phyloP scores from a whole-genome alignment of 2,797 vertebrate genomes.

The Eulemur mongoz region DNA sequence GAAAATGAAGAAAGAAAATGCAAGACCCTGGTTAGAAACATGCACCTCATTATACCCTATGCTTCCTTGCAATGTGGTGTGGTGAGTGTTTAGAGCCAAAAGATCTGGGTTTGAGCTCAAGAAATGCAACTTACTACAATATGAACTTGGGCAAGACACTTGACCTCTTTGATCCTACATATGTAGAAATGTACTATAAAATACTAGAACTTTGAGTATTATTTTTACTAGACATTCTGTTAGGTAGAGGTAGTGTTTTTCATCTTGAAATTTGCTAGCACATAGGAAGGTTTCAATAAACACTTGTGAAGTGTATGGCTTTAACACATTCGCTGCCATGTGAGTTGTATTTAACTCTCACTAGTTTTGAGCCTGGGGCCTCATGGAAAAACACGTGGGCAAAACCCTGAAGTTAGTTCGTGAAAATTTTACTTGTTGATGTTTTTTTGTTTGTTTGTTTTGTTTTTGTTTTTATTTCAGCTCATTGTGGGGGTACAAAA shows the following conservation, averaged over 20 bases:
- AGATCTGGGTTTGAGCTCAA: neutral
- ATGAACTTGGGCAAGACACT: neutral
- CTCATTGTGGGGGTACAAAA: no score
- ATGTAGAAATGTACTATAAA: neutral
- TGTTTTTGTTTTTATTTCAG: no score
- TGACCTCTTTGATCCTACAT: neutral
- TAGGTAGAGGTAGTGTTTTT: neutral
- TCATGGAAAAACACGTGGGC: no score
- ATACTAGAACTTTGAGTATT: neutral
- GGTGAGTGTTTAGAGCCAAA: neutral
- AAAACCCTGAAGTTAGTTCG: no score
- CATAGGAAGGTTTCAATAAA: neutral
- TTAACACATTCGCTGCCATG: neutral
- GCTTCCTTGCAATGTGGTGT: neutral
- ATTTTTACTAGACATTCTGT: neutral
- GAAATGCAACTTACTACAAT: neutral
- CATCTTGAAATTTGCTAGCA: neutral
- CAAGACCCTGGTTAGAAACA: neutral
- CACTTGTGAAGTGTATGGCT: neutral
- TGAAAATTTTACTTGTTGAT: no score
- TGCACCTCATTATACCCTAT: neutral
- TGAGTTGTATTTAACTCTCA: no score
- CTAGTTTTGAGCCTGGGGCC: no score
- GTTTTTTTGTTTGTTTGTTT: no score
- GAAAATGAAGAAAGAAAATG: conserved; percentile 25